A percentile compares a stretch with the other conserved stretches of the same genome.
These are phyloP conservation scores for Uloborus diversus DNA, from an alignment of 1,140 invertebrate genomes.

Conservation along the genomic window DNA sequence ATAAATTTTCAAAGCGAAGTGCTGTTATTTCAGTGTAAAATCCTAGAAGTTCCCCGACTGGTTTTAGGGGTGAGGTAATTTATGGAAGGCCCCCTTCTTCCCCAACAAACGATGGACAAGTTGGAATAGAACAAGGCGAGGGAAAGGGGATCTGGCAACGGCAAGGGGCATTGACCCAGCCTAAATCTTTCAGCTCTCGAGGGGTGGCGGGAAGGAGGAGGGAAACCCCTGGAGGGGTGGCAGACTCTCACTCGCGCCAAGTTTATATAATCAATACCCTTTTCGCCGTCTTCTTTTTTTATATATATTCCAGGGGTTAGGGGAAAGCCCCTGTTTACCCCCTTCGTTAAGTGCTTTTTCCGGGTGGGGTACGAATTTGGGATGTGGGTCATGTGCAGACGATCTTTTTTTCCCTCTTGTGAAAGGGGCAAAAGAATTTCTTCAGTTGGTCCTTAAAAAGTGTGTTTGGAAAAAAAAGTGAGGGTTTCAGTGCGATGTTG, in stretches of 20 bases:
- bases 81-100: no score
- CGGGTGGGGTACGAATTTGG: not conserved
- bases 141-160: not conserved
- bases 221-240: not conserved
- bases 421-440: not conserved
- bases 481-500: no score
- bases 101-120: no score
- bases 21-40: no score
- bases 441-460: no score
- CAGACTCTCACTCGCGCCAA: no score
- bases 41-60: no score
- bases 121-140: no score
- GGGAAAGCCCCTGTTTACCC: not conserved
- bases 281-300: not conserved
- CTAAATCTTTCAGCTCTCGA: not conserved
- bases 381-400: conserved; percentile 1
- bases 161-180: not conserved
- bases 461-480: no score
- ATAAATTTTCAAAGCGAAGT: no score
- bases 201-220: not conserved
- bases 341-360: not conserved
- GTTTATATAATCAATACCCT: not conserved
- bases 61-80: no score
- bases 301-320: not conserved
- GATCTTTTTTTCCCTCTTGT: not conserved